Evolutionary conservation across 2,888 invertebrate genomes (phyloP).

Genomic region (Andrena hattorfiana): DNA sequence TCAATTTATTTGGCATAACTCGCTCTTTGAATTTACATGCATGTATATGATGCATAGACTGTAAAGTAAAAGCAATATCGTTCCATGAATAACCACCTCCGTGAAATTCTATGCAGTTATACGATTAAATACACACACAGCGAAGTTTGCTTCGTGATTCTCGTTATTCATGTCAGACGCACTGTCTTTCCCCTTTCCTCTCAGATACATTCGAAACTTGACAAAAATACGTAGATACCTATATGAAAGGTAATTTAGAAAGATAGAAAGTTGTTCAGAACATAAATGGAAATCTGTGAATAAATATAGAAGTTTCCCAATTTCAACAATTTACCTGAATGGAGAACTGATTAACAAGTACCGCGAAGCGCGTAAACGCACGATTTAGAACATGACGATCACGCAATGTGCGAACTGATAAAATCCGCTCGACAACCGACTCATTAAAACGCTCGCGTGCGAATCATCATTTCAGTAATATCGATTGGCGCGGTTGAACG

Average conservation of each 20-base stretch:
- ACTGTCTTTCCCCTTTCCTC: too few relatives aligned
- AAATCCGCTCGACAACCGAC: neutral
- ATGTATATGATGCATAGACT: neutral
- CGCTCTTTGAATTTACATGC: neutral
- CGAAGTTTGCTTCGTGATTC: neutral
- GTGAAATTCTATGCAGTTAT: slow-evolving; percentile 13
- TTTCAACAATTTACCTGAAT: too few relatives aligned
- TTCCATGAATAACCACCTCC: neutral
- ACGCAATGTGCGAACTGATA: neutral
- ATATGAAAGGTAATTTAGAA: too few relatives aligned
- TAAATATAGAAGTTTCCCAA: too few relatives aligned
- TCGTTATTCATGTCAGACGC: neutral
- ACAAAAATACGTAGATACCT: neutral
- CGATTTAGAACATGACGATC: neutral
- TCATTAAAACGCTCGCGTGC: neutral
- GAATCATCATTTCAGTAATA: slow-evolving; percentile 26
- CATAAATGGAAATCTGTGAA: too few relatives aligned
- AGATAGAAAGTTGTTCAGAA: too few relatives aligned
- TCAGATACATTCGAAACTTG: neutral
- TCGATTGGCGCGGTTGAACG: neutral
- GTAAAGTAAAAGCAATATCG: slow-evolving; percentile 6
- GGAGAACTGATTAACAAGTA: too few relatives aligned
- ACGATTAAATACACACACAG: neutral
- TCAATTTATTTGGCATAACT: neutral
- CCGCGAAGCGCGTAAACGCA: neutral